These are phyloP conservation scores for Drosophila pandora DNA, from an alignment of 1,140 invertebrate species.

Conservation along the genomic window DNA sequence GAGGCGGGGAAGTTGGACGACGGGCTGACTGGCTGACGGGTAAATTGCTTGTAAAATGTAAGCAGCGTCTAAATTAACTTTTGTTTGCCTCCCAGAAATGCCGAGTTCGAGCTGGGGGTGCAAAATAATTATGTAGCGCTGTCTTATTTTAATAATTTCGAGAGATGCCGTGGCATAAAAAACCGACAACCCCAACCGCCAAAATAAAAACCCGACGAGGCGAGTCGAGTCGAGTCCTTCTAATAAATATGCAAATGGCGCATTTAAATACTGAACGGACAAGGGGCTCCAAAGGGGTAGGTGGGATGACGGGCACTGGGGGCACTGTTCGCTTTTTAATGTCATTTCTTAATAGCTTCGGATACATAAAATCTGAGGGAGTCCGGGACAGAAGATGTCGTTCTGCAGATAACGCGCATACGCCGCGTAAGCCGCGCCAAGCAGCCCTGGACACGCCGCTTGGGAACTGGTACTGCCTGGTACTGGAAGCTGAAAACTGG, in stretches of 20 bases:
- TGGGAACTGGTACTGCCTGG: slow-evolving; percentile 9
- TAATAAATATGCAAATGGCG: slow-evolving; percentile 83
- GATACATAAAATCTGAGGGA: slow-evolving; percentile 69
- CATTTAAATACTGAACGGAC: slow-evolving; percentile 67
- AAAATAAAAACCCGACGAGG: slow-evolving; percentile 13
- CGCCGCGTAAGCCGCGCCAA: slow-evolving; percentile 67
- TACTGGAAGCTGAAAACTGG: slow-evolving; percentile 9
- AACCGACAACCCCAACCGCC: neutral
- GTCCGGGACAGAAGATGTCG: slow-evolving; percentile 52
- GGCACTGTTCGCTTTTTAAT: slow-evolving; percentile 65
- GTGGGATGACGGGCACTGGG: slow-evolving; percentile 4
- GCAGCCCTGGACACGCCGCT: slow-evolving; percentile 61
- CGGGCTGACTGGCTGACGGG: slow-evolving; percentile 26
- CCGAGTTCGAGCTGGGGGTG: slow-evolving; percentile 11
- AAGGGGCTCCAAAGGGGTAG: slow-evolving; percentile 3
- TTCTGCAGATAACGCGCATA: slow-evolving; percentile 72
- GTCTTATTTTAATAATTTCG: slow-evolving; percentile 77
- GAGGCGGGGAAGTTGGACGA: neutral
- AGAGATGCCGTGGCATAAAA: slow-evolving; percentile 24
- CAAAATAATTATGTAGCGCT: slow-evolving; percentile 74
- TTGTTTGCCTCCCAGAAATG: slow-evolving; percentile 80
- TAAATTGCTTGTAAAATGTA: slow-evolving; percentile 83
- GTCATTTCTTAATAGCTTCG: slow-evolving; percentile 80
- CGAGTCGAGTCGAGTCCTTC: slow-evolving; percentile 41
- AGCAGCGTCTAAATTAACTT: slow-evolving; percentile 82